Evolutionary conservation across 2,797 vertebrate genomes (phyloP), one percentile per base, ranked within the genome.

Genomic region (Trematomus bernacchii): DNA sequence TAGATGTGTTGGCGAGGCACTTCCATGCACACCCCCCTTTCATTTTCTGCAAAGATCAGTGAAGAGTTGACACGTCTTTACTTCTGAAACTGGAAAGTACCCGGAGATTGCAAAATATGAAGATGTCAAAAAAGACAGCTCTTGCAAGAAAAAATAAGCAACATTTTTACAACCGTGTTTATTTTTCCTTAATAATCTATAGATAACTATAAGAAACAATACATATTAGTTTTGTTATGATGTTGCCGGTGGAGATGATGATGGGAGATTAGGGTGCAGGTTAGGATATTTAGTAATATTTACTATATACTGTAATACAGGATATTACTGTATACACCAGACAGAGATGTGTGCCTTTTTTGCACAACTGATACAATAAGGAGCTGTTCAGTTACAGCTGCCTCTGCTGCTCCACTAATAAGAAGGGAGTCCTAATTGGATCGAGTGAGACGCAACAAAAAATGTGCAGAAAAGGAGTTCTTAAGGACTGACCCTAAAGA

Each of bases 1-100:
- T 79, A 87, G 87, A 94, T 92, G 86, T 93, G 92, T 93, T 89
- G 89, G 87, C 73, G 80, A 88, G 67, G 93, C 91, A 90, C 89
- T 93, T 92, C 92, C 80, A 89, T 80, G 73, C 84, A 87, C 76
- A 54, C 81, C n/a, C 60, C 64, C 55, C 66, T 54, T 48, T 71
- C 64, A 66, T 46, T 58, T 57, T 64, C 77, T 78, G 55, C 61
- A 79, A 82, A 87, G 78, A 76, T 2, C 74, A 60, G 70, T 76
- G 73, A 84, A 82, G 78, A 87, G 71, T 71, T 83, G 82, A 84
- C 78, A 66, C 55, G 57, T 78, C 63, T 71, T 67, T 71, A 76
- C 74, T 76, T 80, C 69, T 79, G 82, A 61, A 85, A 83, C 59
- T 57, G 81, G 63, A 84, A 85, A 80, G 73, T 82, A 76, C 80